Conservation (phyloP, 2,797 vertebrate genomes). For the Myotis vivesi region DNA sequence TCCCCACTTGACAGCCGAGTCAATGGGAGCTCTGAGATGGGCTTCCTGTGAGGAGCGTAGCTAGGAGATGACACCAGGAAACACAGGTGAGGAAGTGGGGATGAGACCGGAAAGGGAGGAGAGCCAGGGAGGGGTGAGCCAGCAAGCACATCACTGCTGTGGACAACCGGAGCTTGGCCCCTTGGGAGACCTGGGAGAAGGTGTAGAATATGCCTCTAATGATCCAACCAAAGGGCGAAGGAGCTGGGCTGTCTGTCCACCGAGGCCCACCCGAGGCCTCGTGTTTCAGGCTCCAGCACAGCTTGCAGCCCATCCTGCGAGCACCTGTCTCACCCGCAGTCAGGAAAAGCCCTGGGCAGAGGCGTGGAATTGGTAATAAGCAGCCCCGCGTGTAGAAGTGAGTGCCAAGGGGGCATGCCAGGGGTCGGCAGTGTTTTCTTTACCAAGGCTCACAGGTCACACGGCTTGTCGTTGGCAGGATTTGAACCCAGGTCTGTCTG, state of each 20-base stretch:
- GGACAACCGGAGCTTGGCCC: accelerated
- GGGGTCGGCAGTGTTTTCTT: background rate
- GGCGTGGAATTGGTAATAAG: background rate
- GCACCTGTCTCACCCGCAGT: accelerated
- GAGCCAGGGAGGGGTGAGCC: background rate
- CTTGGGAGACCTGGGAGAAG: background rate
- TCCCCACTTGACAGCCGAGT: background rate
- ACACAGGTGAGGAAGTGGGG: background rate
- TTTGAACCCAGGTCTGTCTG: background rate
- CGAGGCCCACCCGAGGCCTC: accelerated
- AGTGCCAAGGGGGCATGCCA: accelerated
- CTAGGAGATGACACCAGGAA: background rate
- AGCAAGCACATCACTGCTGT: accelerated
- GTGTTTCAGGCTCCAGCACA: accelerated
- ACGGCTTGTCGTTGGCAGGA: background rate
- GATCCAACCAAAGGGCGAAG: accelerated
- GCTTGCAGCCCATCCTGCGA: background rate
- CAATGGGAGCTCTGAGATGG: background rate
- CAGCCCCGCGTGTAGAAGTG: background rate
- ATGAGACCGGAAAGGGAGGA: background rate
- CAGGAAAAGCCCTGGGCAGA: background rate
- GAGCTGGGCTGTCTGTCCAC: background rate
- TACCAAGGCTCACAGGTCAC: background rate
- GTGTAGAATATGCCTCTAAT: background rate
- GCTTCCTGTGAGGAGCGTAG: background rate